phyloP scores from a whole-genome alignment of 2,888 invertebrate species.

The Acrobasis suavella region DNA sequence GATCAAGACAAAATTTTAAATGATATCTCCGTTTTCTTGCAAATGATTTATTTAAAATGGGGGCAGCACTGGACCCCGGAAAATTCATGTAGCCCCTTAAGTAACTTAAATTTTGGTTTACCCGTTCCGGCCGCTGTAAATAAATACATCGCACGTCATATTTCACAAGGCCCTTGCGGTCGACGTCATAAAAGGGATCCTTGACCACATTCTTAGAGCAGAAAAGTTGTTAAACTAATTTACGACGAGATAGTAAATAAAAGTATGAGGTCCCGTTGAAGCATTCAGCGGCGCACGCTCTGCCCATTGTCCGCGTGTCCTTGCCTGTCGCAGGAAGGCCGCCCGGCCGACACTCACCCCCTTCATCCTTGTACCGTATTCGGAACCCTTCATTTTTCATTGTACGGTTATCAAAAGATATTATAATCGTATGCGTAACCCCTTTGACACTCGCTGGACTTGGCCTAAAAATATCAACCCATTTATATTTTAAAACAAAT shows the following conservation, averaged over 20 bases:
- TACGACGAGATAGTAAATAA: constrained; percentile 58
- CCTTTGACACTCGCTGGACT: neutral
- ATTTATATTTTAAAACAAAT: neutral
- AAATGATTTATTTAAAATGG: too few relatives aligned
- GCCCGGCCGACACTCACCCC: constrained; percentile 56
- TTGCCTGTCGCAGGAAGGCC: constrained; percentile 60
- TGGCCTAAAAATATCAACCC: neutral
- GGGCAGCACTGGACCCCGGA: too few relatives aligned
- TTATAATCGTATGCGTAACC: constrained; percentile 3
- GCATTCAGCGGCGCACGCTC: constrained; percentile 50
- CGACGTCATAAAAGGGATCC: constrained; percentile 49
- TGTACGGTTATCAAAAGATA: constrained; percentile 10
- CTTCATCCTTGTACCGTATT: constrained; percentile 36
- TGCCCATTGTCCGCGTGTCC: constrained; percentile 65
- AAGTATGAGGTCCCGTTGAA: constrained; percentile 52
- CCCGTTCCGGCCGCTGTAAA: neutral
- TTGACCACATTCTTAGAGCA: constrained; percentile 51
- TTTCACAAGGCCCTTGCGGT: constrained; percentile 44
- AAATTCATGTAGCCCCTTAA: too few relatives aligned
- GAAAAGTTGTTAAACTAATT: constrained; percentile 59
- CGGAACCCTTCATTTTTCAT: constrained; percentile 24
- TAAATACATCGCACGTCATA: constrained; percentile 27
- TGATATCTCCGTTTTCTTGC: too few relatives aligned
- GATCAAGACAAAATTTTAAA: too few relatives aligned
- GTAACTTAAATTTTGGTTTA: too few relatives aligned